A percentile compares a stretch with the other conserved stretches of the same genome.
Evolutionary conservation across 2,888 invertebrate species (phyloP).

Genomic region (Bhutanitis thaidina): DNA sequence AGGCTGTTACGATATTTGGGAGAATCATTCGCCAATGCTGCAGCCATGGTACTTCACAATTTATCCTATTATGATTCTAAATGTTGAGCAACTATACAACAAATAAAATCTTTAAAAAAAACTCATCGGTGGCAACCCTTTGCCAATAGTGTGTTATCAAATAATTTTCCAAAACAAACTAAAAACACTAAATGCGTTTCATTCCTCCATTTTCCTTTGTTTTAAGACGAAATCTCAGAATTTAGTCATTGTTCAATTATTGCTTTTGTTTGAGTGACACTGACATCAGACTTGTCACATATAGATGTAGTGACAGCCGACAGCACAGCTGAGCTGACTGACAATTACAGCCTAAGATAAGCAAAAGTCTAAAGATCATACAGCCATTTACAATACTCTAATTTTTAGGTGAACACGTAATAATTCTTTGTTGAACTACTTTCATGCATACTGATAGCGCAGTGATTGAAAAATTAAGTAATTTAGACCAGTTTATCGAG

Average conservation of each 20-base stretch:
- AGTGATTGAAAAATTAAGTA: too few species aligned
- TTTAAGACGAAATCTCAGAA: slow-evolving; percentile 21
- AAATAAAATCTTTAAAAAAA: too few species aligned
- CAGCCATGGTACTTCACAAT: slow-evolving; percentile 49
- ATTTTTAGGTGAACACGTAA: too few species aligned
- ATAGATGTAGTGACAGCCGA: slow-evolving; percentile 1
- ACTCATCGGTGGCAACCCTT: too few species aligned
- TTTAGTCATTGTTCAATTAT: neutral
- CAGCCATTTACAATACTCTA: too few species aligned
- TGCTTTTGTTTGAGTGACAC: neutral
- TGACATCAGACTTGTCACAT: neutral
- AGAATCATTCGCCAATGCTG: slow-evolving; percentile 63
- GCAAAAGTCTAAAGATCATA: neutral
- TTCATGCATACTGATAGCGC: too few species aligned
- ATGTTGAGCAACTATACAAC: neutral
- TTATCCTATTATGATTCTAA: slow-evolving; percentile 13
- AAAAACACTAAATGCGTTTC: slow-evolving; percentile 13
- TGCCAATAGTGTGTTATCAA: neutral
- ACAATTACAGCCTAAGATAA: neutral
- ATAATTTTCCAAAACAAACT: neutral
- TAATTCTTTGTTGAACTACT: too few species aligned
- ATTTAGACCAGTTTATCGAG: too few species aligned
- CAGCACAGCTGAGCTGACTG: neutral
- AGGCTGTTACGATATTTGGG: slow-evolving; percentile 70
- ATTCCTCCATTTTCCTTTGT: slow-evolving; percentile 29